Conservation (phyloP, 2,113 vertebrate species). For the Lasiurus borealis region DNA sequence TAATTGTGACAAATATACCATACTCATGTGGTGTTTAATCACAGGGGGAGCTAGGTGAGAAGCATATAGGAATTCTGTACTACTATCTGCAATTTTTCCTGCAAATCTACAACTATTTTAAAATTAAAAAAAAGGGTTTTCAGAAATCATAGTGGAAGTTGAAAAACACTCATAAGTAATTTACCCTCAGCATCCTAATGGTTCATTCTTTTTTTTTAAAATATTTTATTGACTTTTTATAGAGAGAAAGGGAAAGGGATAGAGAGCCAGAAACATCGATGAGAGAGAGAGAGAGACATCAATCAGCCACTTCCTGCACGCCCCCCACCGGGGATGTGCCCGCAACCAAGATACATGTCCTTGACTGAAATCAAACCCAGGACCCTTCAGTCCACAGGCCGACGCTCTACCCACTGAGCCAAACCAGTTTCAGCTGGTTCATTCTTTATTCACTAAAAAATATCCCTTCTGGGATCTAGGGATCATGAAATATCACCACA, state of each 20-base stretch:
- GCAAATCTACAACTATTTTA: neutral
- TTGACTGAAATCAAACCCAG: too few species aligned
- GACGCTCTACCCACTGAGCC: too few species aligned
- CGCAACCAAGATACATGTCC: too few species aligned
- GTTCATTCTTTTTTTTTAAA: slow-evolving; percentile 48
- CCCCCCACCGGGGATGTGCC: too few species aligned
- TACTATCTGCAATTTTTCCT: neutral
- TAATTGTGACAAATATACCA: neutral
- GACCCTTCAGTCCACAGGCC: too few species aligned
- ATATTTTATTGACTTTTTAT: too few species aligned
- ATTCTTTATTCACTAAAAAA: slow-evolving; percentile 74
- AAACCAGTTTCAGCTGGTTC: neutral
- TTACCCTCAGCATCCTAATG: slow-evolving; percentile 75
- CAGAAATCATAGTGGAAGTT: slow-evolving; percentile 67
- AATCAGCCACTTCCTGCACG: too few species aligned
- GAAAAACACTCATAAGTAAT: slow-evolving; percentile 79
- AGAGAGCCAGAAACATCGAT: too few species aligned
- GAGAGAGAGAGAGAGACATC: too few species aligned
- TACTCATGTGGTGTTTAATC: neutral
- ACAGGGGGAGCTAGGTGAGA: neutral
- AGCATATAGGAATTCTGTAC: neutral
- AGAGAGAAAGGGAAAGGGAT: too few species aligned
- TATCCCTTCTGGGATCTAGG: slow-evolving; percentile 51
- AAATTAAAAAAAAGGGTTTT: neutral
- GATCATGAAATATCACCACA: slow-evolving; percentile 34